Evolutionary conservation across 2,113 vertebrate genomes (phyloP).

Genomic region (Cryptoleucopteryx plumbea): DNA sequence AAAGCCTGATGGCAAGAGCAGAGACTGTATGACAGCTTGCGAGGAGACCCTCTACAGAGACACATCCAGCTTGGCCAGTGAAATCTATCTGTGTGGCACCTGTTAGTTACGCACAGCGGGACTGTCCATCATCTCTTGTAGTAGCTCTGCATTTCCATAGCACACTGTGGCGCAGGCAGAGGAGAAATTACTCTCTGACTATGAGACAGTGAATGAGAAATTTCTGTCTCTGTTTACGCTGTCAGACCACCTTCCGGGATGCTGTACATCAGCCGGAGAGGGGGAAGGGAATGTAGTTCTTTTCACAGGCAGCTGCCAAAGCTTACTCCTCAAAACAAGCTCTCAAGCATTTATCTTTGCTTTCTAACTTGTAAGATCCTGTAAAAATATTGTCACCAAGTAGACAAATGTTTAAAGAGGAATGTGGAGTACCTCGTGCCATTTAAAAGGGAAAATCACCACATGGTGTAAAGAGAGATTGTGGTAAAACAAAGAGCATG

Average conservation of each 20-base stretch:
- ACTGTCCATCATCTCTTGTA: slow-evolving; percentile 44
- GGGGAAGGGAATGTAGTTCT: not conserved
- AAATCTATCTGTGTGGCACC: slow-evolving; percentile 62
- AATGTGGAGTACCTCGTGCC: not conserved
- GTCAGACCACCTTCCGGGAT: slow-evolving; percentile 13
- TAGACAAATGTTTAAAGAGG: not conserved
- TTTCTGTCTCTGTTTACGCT: slow-evolving; percentile 21
- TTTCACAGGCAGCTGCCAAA: slow-evolving; percentile 38
- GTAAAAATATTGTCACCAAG: not conserved
- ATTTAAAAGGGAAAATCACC: not conserved
- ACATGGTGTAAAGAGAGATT: not conserved
- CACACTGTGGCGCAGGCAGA: not conserved
- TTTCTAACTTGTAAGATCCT: not conserved
- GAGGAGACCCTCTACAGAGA: slow-evolving; percentile 29
- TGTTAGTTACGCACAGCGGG: slow-evolving; percentile 56
- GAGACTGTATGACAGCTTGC: not conserved
- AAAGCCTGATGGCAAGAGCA: not conserved
- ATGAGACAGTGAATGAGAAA: slow-evolving; percentile 28
- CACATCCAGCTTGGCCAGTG: not conserved
- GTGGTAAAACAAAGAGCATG: not conserved
- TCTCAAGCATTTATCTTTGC: slow-evolving; percentile 2
- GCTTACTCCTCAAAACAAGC: not conserved
- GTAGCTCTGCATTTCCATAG: slow-evolving; percentile 58
- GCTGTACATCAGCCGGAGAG: not conserved
- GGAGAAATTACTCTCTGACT: slow-evolving; percentile 49